These are phyloP conservation scores for Spea bombifrons DNA, from an alignment of 2,113 vertebrate species.

Conservation along the genomic window DNA sequence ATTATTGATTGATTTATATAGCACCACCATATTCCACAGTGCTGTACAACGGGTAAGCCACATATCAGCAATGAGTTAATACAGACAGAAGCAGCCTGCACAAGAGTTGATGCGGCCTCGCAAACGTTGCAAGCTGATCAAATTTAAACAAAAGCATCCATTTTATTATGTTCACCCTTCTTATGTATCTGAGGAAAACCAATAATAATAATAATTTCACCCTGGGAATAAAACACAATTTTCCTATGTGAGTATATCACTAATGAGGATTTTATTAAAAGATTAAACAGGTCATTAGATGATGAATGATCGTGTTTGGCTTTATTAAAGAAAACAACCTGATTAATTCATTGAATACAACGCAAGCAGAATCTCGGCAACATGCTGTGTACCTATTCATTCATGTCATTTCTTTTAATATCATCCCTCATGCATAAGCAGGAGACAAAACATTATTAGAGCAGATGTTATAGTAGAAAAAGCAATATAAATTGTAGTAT, in stretches of 20 bases:
- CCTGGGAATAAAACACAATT: background rate
- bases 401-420: background rate
- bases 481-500: background rate
- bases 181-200: too few species aligned
- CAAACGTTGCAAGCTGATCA: too few species aligned
- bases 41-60: too few species aligned
- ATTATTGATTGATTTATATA: too few species aligned
- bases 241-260: background rate
- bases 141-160: too few species aligned
- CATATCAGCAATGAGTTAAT: too few species aligned
- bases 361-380: background rate
- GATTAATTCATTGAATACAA: background rate
- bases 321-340: slow-evolving; percentile 1
- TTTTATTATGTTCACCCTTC: background rate
- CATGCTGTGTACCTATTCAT: background rate
- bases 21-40: too few species aligned
- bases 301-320: background rate
- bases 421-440: background rate
- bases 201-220: background rate
- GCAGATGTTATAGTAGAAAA: background rate
- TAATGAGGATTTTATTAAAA: background rate
- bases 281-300: slow-evolving; percentile 2
- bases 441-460: background rate
- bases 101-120: too few species aligned
- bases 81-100: too few species aligned